Evolutionary conservation across 2,113 vertebrate genomes (phyloP), one percentile per base, ranked within the genome.

Genomic region (Odontophorus gujanensis): DNA sequence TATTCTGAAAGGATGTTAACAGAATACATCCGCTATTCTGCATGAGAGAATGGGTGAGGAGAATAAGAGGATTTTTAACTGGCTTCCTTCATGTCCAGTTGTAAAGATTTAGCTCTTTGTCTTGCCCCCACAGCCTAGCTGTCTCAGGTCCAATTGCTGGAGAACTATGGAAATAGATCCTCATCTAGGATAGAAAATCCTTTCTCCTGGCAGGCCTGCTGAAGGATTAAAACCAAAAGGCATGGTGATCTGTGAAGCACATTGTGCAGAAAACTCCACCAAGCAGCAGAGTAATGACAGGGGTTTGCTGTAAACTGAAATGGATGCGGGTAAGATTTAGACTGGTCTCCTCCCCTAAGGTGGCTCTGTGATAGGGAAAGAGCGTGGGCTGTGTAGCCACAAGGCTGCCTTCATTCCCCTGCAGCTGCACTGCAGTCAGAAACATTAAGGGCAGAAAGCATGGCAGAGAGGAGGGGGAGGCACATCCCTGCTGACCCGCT

Each of bases 31-130:
- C 84, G 32, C 50, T 66, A 2, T 71, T 74, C 50, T 92, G 25
- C 17, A 30, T 77, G 89, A 65, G 28, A 80, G 51, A 85, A 75
- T 25, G 28, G 20, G 53, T 14, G 76, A 78, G 59, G 17, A 86
- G 78, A 81, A 38, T 21, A 83, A 74, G 50, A 28, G 51, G 82
- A 47, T 42, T 79, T 93, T 90, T 30, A 76, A 66, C 21, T 53
- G 17, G 17, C 30, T 69, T 69, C 82, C 22, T 91, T 74, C 47
- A 7, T 22, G 19, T 20, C 45, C n/a, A 13, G 9, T 62, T 83
- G 47, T 83, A 80, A 91, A 89, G 58, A n/a, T 68, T 73, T n/a
- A 57, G 43, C 67, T 89, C 65, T 90, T 89, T 67, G 55, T 81
- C 68, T 62, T 78, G 21, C 30, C 30, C 38, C 40, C 47, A 26